Evolutionary conservation across 1,140 invertebrate species (phyloP).

Genomic region (Chrysoperla carnea): DNA sequence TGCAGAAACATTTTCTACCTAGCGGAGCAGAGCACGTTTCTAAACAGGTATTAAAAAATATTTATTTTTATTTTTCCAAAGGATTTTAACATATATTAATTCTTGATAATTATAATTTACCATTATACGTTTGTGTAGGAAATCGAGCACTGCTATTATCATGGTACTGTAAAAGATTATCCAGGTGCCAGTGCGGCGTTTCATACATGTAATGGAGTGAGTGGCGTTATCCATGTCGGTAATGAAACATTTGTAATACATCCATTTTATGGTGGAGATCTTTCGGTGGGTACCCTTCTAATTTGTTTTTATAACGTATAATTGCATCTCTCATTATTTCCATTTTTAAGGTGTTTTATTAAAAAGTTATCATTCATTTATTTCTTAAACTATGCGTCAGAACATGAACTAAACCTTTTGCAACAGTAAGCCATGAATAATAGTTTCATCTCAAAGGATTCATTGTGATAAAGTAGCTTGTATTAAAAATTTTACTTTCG

Average conservation of each 20-base stretch:
- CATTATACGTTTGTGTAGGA: constrained; percentile 51
- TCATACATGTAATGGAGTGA: constrained; percentile 92
- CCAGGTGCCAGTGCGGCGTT: constrained; percentile 91
- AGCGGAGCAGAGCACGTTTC: constrained; percentile 49
- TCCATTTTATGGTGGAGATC: constrained; percentile 87
- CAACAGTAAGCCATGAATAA: no score
- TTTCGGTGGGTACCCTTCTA: constrained; percentile 62
- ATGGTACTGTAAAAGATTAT: constrained; percentile 87
- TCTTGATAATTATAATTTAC: neutral
- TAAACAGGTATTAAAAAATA: constrained; percentile 34
- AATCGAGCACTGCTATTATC: constrained; percentile 93
- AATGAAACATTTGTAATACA: constrained; percentile 96
- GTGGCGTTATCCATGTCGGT: constrained; percentile 88
- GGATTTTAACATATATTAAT: constrained; percentile 2
- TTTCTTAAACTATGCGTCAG: no score
- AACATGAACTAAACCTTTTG: constrained; percentile 7
- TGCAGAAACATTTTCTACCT: constrained; percentile 60
- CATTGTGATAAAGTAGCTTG: no score
- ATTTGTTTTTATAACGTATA: neutral
- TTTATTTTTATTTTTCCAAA: constrained; percentile 3
- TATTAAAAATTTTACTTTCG: no score
- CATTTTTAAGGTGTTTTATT: constrained; percentile 1
- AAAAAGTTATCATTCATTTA: neutral
- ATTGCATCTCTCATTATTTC: neutral
- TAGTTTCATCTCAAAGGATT: no score